Conservation (phyloP, 2,888 invertebrate genomes). For the Ditylenchus weischeri region DNA sequence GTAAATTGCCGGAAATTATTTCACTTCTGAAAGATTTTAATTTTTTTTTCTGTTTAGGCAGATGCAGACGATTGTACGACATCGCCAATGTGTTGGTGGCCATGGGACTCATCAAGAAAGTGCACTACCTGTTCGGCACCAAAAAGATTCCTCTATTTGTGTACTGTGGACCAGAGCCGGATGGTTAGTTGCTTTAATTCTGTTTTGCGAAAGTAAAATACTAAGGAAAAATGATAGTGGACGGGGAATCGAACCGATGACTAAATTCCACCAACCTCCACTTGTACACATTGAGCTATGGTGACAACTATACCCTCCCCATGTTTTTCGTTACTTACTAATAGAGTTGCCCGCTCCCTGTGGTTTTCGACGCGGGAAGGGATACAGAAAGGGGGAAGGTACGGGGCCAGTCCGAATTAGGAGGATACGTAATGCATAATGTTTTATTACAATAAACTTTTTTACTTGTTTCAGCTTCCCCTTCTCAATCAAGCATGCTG, state of each 20-base stretch:
- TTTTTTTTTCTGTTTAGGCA: constrained; percentile 32
- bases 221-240: not conserved
- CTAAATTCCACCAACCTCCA: too few relatives aligned
- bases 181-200: constrained; percentile 25
- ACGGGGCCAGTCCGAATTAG: too few relatives aligned
- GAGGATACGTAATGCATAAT: not conserved
- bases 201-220: not conserved
- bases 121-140: constrained; percentile 61
- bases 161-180: constrained; percentile 57
- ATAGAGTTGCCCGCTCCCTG: too few relatives aligned
- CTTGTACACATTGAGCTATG: too few relatives aligned
- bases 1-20: constrained; percentile 18
- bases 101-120: constrained; percentile 72
- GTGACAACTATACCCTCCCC: too few relatives aligned
- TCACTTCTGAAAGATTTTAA: not conserved
- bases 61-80: constrained; percentile 70
- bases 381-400: too few relatives aligned
- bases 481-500: constrained; percentile 21
- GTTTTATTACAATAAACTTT: constrained; percentile 14
- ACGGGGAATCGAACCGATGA: too few relatives aligned
- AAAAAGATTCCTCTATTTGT: constrained; percentile 59
- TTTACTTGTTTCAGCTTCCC: constrained; percentile 13
- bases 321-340: too few relatives aligned
- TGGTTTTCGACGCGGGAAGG: too few relatives aligned
- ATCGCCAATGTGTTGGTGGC: constrained; percentile 76